Evolutionary conservation across 2,888 invertebrate genomes (phyloP).

Genomic region (Volucella bombylans): DNA sequence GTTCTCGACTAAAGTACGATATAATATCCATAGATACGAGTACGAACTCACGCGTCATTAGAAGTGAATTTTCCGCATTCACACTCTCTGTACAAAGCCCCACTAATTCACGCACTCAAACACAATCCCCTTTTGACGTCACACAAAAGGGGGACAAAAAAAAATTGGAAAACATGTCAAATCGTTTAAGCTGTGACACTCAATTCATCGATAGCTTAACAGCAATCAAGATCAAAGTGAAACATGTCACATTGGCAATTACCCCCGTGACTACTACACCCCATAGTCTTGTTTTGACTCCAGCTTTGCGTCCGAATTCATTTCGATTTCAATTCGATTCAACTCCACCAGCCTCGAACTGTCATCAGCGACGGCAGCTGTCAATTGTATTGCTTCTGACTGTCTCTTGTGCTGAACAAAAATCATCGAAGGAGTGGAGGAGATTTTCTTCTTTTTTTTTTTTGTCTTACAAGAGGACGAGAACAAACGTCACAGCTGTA

Average conservation of each 20-base stretch:
- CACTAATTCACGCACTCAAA: slow-evolving; percentile 7
- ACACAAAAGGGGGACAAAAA: slow-evolving; percentile 39
- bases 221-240: slow-evolving; percentile 60
- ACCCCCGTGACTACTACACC: slow-evolving; percentile 14
- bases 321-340: slow-evolving; percentile 25
- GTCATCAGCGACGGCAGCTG: slow-evolving; percentile 46
- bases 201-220: slow-evolving; percentile 52
- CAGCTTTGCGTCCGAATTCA: slow-evolving; percentile 40
- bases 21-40: background rate
- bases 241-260: slow-evolving; percentile 65
- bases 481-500: background rate
- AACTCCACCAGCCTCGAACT: slow-evolving; percentile 39
- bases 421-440: slow-evolving; percentile 48
- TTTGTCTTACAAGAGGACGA: slow-evolving; percentile 26
- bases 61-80: slow-evolving; percentile 3
- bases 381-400: slow-evolving; percentile 11
- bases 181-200: slow-evolving; percentile 65
- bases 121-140: slow-evolving; percentile 20
- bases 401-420: slow-evolving; percentile 23
- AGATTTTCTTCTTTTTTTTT: background rate
- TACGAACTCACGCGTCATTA: slow-evolving; percentile 1
- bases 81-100: too few species aligned
- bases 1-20: background rate
- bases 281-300: background rate
- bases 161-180: slow-evolving; percentile 36